These are phyloP conservation scores for Heteronetta atricapilla DNA, from an alignment of 2,113 vertebrate species.

Conservation along the genomic window DNA sequence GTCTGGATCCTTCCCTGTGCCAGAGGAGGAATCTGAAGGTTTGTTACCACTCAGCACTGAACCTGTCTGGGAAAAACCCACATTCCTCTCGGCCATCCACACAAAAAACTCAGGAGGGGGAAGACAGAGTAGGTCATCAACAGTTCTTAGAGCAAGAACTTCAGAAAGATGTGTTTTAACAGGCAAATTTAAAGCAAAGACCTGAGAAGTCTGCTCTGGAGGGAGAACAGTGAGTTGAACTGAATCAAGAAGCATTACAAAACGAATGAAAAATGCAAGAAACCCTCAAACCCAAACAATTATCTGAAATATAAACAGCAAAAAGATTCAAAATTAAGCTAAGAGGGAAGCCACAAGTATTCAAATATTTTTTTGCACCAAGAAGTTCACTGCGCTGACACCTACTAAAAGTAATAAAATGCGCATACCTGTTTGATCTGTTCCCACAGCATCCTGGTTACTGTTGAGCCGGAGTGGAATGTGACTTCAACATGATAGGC, in stretches of 20 bases:
- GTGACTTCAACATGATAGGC: slow-evolving; percentile 98
- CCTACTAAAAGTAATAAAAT: not conserved
- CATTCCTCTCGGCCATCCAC: not conserved
- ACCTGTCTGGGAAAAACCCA: not conserved
- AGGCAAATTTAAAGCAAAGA: not conserved
- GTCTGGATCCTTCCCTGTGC: not conserved
- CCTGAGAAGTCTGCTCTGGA: not conserved
- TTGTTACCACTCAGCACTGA: not conserved
- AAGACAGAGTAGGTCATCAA: not conserved
- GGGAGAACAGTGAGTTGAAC: not conserved
- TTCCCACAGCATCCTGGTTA: slow-evolving; percentile 94
- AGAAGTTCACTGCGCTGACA: not conserved
- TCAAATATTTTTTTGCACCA: not conserved
- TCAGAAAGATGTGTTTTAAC: not conserved
- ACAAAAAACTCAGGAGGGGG: not conserved
- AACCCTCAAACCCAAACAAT: not conserved
- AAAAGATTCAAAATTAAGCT: not conserved
- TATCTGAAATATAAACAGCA: not conserved
- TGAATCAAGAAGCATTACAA: not conserved
- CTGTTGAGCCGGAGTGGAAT: slow-evolving; percentile 94
- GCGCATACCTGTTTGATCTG: slow-evolving; percentile 94
- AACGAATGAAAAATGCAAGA: not conserved
- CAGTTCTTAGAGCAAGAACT: not conserved
- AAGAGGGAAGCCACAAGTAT: not conserved
- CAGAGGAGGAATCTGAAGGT: not conserved